A percentile compares a stretch with the other conserved stretches of the same genome.
These are phyloP conservation scores for Falco naumanni DNA, from an alignment of 2,797 vertebrate species.

Conservation along the genomic window DNA sequence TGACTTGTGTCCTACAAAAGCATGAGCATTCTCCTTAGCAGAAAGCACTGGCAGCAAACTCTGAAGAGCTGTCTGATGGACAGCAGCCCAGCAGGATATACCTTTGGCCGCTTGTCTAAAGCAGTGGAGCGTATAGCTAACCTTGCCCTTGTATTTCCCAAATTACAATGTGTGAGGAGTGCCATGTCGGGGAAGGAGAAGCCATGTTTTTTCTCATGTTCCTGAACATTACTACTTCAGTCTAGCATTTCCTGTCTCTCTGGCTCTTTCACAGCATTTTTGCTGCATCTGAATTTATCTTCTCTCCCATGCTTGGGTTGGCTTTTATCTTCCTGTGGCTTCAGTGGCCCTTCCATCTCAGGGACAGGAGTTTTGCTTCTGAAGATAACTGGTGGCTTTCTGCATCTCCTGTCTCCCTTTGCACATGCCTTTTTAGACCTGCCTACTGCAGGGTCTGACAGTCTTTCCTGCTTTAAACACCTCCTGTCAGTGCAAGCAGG, in stretches of 20 bases:
- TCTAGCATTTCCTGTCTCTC: neutral
- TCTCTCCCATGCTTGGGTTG: neutral
- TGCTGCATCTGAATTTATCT: neutral
- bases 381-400: neutral
- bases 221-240: neutral
- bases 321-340: neutral
- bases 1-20: neutral
- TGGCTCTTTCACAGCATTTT: neutral
- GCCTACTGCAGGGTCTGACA: neutral
- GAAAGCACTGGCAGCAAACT: neutral
- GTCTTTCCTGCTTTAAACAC: neutral
- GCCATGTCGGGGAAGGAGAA: neutral
- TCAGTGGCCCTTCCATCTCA: neutral
- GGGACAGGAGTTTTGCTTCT: neutral
- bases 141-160: neutral
- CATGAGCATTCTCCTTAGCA: neutral
- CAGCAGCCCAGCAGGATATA: neutral
- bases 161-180: neutral
- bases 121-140: neutral
- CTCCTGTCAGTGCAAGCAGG: neutral
- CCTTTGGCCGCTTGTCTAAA: neutral
- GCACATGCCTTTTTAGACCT: neutral
- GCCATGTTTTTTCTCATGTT: neutral
- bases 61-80: neutral
- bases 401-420: neutral